Evolutionary conservation across 1,140 invertebrate species (phyloP).

Genomic region (Littorina saxatilis): DNA sequence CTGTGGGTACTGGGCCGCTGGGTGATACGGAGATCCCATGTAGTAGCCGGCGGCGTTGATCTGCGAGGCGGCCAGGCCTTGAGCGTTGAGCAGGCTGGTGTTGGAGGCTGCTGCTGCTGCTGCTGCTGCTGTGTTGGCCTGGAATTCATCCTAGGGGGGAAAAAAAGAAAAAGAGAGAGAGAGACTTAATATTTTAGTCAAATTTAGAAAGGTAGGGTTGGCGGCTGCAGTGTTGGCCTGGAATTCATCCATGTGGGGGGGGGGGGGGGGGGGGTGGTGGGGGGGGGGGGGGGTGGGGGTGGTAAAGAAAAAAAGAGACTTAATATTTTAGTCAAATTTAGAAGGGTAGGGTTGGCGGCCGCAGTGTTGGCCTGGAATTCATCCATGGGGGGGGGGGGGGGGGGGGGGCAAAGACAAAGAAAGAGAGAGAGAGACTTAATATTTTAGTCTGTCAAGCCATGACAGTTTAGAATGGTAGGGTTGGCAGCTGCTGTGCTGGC

Average conservation of each 20-base stretch:
- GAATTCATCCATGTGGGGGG: conserved; percentile 2
- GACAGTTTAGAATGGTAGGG: not conserved
- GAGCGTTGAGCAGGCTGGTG: conserved; percentile 18
- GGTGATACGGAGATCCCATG: conserved; percentile 42
- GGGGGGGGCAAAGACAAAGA: too few species aligned
- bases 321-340: too few species aligned
- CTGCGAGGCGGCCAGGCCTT: not conserved
- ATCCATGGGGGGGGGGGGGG: not conserved
- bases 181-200: not conserved
- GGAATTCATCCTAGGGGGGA: conserved; percentile 14
- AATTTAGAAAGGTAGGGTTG: not conserved
- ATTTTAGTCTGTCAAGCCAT: not conserved
- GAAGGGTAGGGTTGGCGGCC: not conserved
- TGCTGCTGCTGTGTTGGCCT: conserved; percentile 21
- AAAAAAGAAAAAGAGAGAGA: not conserved
- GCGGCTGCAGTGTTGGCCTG: conserved; percentile 25
- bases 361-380: conserved; percentile 33
- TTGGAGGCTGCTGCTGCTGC: conserved; percentile 34
- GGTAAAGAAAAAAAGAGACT: too few species aligned
- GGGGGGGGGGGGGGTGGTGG: too few species aligned
- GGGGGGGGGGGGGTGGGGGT: not conserved
- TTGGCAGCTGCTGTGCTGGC: conserved; percentile 5
- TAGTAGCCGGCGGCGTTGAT: conserved; percentile 33
- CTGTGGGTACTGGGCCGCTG: conserved; percentile 1
- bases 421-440: not conserved